Conservation (phyloP, 2,888 invertebrate genomes). For the Athetis lepigone region DNA sequence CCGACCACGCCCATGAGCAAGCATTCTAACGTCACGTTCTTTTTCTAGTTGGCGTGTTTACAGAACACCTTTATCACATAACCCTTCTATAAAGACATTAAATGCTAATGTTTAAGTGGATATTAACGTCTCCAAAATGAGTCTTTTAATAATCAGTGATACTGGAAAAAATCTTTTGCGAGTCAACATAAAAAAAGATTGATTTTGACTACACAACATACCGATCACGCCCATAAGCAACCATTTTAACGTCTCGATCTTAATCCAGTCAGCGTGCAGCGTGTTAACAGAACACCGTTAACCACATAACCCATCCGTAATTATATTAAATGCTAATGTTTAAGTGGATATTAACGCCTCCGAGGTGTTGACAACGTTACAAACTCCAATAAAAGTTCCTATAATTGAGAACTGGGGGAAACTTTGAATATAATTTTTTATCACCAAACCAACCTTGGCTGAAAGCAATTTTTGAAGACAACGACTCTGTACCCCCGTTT, state of each 20-base stretch:
- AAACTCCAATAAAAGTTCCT: constrained; percentile 57
- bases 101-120: constrained; percentile 40
- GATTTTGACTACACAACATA: too few species aligned
- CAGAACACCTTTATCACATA: too few species aligned
- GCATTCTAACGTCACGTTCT: too few species aligned
- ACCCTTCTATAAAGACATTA: too few species aligned
- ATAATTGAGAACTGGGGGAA: constrained; percentile 48
- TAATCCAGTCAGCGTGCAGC: too few species aligned
- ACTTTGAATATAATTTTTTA: constrained; percentile 59
- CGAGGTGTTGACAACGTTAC: constrained; percentile 52
- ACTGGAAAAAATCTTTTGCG: too few species aligned
- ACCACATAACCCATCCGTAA: background rate
- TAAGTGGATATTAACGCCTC: constrained; percentile 39
- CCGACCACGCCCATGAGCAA: too few species aligned
- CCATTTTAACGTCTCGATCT: too few species aligned
- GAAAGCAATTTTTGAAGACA: constrained; percentile 51
- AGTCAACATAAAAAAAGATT: too few species aligned
- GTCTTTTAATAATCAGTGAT: too few species aligned
- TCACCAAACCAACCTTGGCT: constrained; percentile 49
- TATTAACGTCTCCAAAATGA: constrained; percentile 44
- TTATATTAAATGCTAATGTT: constrained; percentile 25
- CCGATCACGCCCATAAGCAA: too few species aligned
- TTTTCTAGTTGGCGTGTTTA: too few species aligned
- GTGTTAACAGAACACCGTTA: background rate
- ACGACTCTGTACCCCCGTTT: constrained; percentile 29